Conservation (phyloP, 2,888 invertebrate species). For the Torymus aiolomorphi region DNA sequence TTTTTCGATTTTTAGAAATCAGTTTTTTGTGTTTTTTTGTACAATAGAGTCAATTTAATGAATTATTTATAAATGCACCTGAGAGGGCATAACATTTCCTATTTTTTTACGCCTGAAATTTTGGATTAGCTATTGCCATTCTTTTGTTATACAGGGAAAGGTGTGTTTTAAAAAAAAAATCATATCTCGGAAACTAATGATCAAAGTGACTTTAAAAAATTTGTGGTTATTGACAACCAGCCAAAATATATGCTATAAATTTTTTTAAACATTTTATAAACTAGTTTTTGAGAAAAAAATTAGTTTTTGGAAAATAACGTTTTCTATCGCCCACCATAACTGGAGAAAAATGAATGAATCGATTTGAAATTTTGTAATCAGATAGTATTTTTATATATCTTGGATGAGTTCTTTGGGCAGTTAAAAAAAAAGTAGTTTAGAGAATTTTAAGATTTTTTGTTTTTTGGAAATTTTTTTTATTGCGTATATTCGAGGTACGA, state of each 20-base stretch:
- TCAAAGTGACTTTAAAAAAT: neutral
- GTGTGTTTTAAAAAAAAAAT: too few relatives aligned
- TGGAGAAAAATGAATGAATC: slow-evolving; percentile 5
- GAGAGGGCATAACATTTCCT: too few relatives aligned
- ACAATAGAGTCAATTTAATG: too few relatives aligned
- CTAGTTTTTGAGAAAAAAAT: too few relatives aligned
- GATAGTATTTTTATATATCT: slow-evolving; percentile 2
- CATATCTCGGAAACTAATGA: neutral
- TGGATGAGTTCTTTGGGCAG: slow-evolving; percentile 1
- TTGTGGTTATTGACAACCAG: neutral
- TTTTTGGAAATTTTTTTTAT: neutral
- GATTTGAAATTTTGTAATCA: slow-evolving; percentile 3
- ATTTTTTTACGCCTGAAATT: too few relatives aligned
- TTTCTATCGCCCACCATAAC: neutral
- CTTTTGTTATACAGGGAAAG: too few relatives aligned
- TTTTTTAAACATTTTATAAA: too few relatives aligned
- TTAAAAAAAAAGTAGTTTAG: neutral
- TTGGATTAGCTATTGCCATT: too few relatives aligned
- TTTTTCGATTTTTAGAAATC: too few relatives aligned
- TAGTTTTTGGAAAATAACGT: neutral
- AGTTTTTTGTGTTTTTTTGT: too few relatives aligned
- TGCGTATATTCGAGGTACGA: neutral
- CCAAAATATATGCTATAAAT: neutral
- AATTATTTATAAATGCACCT: too few relatives aligned
- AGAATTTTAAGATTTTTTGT: neutral